A percentile compares a stretch with the other conserved stretches of the same genome.
Evolutionary conservation across 1,140 invertebrate genomes (phyloP).

Genomic region (Panagrolaimus sp.): DNA sequence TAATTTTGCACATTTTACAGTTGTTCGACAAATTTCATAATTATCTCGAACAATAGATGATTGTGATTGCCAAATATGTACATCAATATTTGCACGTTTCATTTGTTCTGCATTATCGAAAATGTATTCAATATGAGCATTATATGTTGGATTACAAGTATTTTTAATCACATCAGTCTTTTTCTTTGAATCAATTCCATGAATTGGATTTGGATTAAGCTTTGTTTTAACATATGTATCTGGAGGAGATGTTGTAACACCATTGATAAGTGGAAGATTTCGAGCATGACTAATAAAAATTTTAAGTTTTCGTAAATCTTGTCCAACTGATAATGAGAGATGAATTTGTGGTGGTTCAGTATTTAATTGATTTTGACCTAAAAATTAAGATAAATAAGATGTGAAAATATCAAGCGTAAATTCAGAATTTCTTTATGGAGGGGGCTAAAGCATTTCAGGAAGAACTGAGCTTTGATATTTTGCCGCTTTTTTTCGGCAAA

Average conservation of each 20-base stretch:
- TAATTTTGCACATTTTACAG: neutral
- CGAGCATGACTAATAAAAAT: constrained; percentile 40
- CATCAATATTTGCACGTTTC: neutral
- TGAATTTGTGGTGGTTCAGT: constrained; percentile 16
- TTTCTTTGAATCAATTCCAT: constrained; percentile 21
- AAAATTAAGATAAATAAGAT: neutral
- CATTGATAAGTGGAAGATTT: constrained; percentile 31
- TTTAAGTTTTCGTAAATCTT: constrained; percentile 13
- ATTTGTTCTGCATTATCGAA: neutral
- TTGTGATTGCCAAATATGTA: neutral
- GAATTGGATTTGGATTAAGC: neutral
- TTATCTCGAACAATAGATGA: constrained; percentile 5
- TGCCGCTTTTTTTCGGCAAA: too few species aligned
- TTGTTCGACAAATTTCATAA: neutral
- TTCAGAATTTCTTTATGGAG: too few species aligned
- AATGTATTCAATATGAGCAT: constrained; percentile 21
- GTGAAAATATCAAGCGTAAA: too few species aligned
- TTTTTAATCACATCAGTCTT: constrained; percentile 34
- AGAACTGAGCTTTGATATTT: too few species aligned
- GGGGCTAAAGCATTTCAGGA: too few species aligned
- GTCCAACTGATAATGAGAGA: constrained; percentile 15
- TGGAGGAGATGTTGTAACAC: constrained; percentile 19
- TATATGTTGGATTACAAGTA: constrained; percentile 41
- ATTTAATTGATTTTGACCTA: constrained; percentile 24
- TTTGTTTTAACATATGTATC: constrained; percentile 44